Evolutionary conservation across 2,888 invertebrate genomes (phyloP), one percentile per base, ranked within the genome.

Genomic region (Napeogenes inachia): DNA sequence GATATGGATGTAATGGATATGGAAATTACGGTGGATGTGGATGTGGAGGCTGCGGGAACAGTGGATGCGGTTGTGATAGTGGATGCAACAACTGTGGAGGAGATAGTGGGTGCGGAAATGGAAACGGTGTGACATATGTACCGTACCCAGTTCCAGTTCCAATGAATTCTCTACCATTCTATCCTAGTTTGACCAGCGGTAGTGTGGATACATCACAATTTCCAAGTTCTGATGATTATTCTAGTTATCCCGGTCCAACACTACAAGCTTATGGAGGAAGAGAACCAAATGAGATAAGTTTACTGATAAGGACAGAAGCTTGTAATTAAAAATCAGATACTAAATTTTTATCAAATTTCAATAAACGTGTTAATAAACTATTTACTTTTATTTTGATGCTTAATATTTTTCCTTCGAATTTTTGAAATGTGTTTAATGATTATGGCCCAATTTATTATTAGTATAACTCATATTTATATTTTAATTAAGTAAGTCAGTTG

Each of bases 61-160:
- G 45, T 6, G 62, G 69, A 42, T 61, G 60, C 10, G 53, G 67
- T 6, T 53, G 38, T 33, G 57, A 57, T 21, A 30, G 38, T 42
- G 47, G 56, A 10, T 59, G 56, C 3, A 59, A 35, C 35, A 54
- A 57, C 32, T 45, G 33, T 56, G 53, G 32, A 6, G 56, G 53
- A 12, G 13, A 46, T 46, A 63, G 10, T n/a, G 38, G 60, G 5
- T 61, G 45, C 38, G 59, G 33, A 33, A 35, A 42, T 45, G 63
- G 64, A 32, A 63, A 59, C 35, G 56, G 47, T n/a, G 57, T 61
- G 32, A 66, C 63, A 12, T 73, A 67, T 53, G 64, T 71, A 4
- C 71, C 74, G 2, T 68, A 68, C 53, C 72, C 74, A 0, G 66
- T 73, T 30, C 64, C 70, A 13, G 62, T 71, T 21, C 71, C 71